phyloP scores from a whole-genome alignment of 2,113 vertebrate genomes.

The Narcine bancroftii region DNA sequence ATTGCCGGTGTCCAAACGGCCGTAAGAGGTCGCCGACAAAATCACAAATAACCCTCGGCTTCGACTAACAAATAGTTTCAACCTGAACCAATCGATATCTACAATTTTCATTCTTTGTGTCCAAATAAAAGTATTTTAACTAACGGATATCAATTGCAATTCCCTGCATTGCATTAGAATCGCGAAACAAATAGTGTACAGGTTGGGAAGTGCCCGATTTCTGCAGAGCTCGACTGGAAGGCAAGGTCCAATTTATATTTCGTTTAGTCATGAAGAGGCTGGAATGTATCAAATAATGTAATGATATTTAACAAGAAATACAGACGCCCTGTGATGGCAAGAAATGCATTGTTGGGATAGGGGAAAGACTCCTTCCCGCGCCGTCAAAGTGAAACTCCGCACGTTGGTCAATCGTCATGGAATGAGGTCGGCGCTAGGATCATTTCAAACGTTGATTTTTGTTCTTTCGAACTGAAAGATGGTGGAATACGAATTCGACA shows the following conservation, averaged over 20 bases:
- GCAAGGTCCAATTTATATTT: no score
- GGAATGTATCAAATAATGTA: background rate
- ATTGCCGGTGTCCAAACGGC: background rate
- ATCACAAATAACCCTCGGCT: background rate
- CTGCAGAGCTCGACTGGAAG: background rate
- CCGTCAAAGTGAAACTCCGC: no score
- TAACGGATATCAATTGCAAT: background rate
- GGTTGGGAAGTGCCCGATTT: background rate
- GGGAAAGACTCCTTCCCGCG: no score
- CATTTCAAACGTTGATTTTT: background rate
- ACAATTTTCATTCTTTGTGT: background rate
- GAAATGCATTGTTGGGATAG: no score
- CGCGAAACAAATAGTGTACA: no score
- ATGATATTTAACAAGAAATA: background rate
- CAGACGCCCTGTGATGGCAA: background rate
- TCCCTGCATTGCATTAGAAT: background rate
- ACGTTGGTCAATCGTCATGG: background rate
- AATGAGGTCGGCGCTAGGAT: background rate
- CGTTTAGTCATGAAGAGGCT: no score
- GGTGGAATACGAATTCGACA: background rate
- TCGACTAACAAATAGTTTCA: background rate
- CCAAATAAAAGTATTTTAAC: background rate
- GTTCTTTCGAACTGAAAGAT: background rate
- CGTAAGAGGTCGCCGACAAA: constrained; percentile 19
- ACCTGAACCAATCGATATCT: background rate